phyloP scores from a whole-genome alignment of 2,113 vertebrate genomes.

The Chloebia gouldiae region DNA sequence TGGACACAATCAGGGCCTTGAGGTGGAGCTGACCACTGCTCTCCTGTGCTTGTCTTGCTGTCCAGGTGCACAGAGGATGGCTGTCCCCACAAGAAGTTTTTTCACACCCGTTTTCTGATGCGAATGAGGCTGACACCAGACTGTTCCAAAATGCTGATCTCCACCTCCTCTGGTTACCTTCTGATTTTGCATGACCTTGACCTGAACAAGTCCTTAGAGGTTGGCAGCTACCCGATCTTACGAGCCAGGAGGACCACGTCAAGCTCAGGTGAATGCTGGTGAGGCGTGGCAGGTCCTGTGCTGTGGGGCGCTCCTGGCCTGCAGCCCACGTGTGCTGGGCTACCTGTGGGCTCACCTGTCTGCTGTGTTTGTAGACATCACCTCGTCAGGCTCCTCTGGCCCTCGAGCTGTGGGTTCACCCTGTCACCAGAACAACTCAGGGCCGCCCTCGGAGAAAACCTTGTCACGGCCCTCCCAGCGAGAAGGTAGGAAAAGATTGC shows the following conservation, averaged over 20 bases:
- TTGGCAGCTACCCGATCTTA: conserved; percentile 95
- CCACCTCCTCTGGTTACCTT: conserved; percentile 96
- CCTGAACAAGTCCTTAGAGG: conserved; percentile 95
- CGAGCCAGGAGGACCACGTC: conserved; percentile 89
- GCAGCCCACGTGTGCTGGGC: background rate
- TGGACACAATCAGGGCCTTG: background rate
- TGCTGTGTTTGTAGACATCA: conserved; percentile 69
- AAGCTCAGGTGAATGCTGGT: conserved; percentile 80
- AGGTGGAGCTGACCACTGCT: background rate
- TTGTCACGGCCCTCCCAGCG: conserved; percentile 81
- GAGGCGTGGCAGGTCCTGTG: background rate
- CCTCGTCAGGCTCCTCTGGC: conserved; percentile 59
- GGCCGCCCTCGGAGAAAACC: conserved; percentile 77
- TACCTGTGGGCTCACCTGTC: background rate
- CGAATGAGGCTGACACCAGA: conserved; percentile 97
- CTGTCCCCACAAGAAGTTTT: conserved; percentile 98
- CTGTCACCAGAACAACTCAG: conserved; percentile 84
- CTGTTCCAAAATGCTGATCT: conserved; percentile 99
- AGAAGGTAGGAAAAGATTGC: conserved; percentile 82
- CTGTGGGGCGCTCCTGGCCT: background rate
- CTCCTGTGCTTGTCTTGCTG: background rate
- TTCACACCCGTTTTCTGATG: conserved; percentile 98
- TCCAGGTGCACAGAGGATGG: conserved; percentile 95
- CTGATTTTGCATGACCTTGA: conserved; percentile 97
- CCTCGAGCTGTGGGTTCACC: conserved; percentile 81